Conservation (phyloP, 1,140 invertebrate genomes). For the Polypedilum vanderplanki region DNA sequence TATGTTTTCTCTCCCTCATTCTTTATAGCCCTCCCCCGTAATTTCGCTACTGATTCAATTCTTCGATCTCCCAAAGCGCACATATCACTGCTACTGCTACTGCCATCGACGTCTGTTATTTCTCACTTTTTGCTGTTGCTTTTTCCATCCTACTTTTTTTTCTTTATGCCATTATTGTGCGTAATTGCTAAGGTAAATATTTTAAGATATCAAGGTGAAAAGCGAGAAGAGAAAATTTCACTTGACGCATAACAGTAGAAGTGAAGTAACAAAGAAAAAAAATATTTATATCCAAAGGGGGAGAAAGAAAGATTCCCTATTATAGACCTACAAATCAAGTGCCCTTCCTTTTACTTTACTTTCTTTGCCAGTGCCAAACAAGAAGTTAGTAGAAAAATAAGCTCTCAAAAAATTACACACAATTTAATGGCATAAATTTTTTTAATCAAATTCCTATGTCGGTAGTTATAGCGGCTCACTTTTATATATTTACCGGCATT, state of each 20-base stretch:
- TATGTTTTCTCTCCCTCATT: neutral
- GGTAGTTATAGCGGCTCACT: neutral
- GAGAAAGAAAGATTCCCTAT: neutral
- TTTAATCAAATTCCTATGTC: conserved; percentile 27
- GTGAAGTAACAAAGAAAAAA: neutral
- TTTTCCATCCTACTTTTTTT: neutral
- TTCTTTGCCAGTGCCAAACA: neutral
- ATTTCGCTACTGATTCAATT: neutral
- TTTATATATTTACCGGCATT: neutral
- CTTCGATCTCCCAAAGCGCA: conserved; percentile 1
- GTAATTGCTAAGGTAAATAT: conserved; percentile 28
- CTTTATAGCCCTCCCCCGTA: neutral
- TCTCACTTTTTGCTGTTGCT: conserved; percentile 25
- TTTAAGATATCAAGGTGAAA: conserved; percentile 27
- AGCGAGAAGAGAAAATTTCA: neutral
- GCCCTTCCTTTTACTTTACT: neutral
- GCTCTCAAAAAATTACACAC: conserved; percentile 23
- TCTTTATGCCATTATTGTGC: neutral
- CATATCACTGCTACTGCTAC: conserved; percentile 8
- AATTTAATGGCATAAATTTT: conserved; percentile 28
- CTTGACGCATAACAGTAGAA: neutral
- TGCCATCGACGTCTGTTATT: conserved; percentile 4
- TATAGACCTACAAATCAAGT: conserved; percentile 22
- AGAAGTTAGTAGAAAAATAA: neutral
- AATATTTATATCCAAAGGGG: neutral